Evolutionary conservation across 2,888 invertebrate genomes (phyloP), one percentile per base, ranked within the genome.

Genomic region (Zonitis immaculata): DNA sequence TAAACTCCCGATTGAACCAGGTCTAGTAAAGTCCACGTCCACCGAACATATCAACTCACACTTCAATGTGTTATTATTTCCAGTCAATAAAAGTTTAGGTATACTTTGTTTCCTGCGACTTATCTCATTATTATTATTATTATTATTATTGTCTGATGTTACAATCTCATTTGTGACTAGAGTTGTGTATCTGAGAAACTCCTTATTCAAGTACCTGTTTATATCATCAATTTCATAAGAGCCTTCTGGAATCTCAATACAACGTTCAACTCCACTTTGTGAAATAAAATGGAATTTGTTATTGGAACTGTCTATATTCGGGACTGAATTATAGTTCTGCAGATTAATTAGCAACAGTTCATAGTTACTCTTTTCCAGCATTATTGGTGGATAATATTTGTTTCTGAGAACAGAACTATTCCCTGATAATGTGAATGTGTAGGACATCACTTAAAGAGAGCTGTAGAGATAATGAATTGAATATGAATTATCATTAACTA

Each of bases 11-110:
- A 58, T 56, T 11, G 42, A 49, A 49, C 52, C 44, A 18, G 26
- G 11, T 44, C 28, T 42, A 28, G 49, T 51, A 49, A 60, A 60
- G 45, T 57, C 48, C 20, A 51, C 26, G 27, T 42, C 12, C 11
- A 42, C 44, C 9, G 8, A 52, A 32, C 52, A 49, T 46, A 47
- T 53, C 14, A 61, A 47, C 54, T 62, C 56, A 54, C 63, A 61
- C 47, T 62, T 58, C 35, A 70, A 47, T 12, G 68, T 69, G 59
- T 68, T 70, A 47, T 65, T 60, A 49, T 71, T 67, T 6, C 67
- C 60, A n/a, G n/a, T n/a, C n/a, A n/a, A n/a, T n/a, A n/a, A n/a
- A n/a, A n/a, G n/a, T n/a, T n/a, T n/a, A n/a, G n/a, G n/a, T n/a
- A n/a, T n/a, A n/a, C n/a, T n/a, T n/a, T n/a, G n/a, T 54, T 56